Base-by-base conservation (phyloP, 2,888 invertebrate species). In the Aspidiotus rigidus region DNA sequence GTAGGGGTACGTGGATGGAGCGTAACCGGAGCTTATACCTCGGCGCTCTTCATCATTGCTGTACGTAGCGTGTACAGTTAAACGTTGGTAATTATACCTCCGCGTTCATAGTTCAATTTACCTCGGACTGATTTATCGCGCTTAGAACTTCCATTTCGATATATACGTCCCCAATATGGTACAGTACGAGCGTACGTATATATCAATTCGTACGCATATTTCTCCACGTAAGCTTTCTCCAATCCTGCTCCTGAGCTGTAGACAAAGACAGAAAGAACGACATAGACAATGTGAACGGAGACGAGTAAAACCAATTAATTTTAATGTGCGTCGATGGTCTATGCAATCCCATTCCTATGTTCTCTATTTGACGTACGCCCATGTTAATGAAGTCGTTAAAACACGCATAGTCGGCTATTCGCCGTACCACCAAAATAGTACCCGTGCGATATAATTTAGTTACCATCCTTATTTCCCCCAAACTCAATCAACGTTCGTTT, bases 51-150 rank as follows among this genome's bases (percentile, higher is more conserved):
- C 28, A 28, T 28, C 28, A 28, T 28, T 28, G 28, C 28, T 28
- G 28, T 28, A 28, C 5, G 5, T 5, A 28, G 28, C 28, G 28
- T 28, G 28, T 28, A 28, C 28, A 28, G 28, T 28, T 28, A 28
- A 28, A 28, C 28, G 28, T 28, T 28, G 28, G 28, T 28, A 28
- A 28, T 28, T 28, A 28, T 28, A 28, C 28, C 28, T 28, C 28
- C 28, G 28, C 28, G 28, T 28, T 28, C 28, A 28, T 28, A 28
- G 28, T 28, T 28, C 28, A 49, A 49, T 49, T 49, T 49, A 49
- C n/a, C 49, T 49, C 49, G 49, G 49, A 49, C n/a, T 49, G 49
- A 49, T 49, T 49, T 49, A 49, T 49, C 49, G n/a, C 10, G 49
- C 49, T 49, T n/a, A n/a, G 11, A 11, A n/a, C 49, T 49, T n/a